Evolutionary conservation across 2,797 vertebrate species (phyloP).

Genomic region (Luscinia luscinia): DNA sequence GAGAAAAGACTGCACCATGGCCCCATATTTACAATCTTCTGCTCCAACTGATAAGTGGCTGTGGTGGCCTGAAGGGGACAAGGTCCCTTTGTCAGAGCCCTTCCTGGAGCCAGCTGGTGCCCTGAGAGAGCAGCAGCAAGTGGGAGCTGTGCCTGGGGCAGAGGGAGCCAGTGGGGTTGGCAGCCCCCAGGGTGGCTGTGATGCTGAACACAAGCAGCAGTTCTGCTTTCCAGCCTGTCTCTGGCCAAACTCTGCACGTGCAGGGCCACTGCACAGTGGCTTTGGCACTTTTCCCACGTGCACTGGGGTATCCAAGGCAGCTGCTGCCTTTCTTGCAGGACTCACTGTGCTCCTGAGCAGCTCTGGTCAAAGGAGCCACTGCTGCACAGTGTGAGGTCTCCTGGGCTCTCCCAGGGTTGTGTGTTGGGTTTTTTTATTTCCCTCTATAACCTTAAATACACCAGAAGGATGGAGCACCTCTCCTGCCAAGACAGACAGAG

Average conservation of each 20-base stretch:
- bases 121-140: rapidly evolving
- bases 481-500: background rate
- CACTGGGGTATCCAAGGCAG: background rate
- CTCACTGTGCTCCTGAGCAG: background rate
- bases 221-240: background rate
- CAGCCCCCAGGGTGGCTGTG: rapidly evolving
- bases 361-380: background rate
- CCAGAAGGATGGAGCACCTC: background rate
- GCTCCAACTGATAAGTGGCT: too few relatives aligned
- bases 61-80: rapidly evolving
- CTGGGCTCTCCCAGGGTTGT: background rate
- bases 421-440: background rate
- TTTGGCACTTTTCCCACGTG: background rate
- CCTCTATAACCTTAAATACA: background rate
- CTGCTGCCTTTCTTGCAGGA: background rate
- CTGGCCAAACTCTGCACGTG: background rate
- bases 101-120: background rate
- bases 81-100: background rate
- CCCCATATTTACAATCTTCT: background rate
- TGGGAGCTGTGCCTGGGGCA: background rate
- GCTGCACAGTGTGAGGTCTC: background rate
- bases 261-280: rapidly evolving
- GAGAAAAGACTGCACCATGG: background rate
- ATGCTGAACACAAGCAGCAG: background rate
- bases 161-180: rapidly evolving